These are phyloP conservation scores for Teleopsis dalmanni DNA, from an alignment of 1,140 invertebrate species.

Conservation along the genomic window DNA sequence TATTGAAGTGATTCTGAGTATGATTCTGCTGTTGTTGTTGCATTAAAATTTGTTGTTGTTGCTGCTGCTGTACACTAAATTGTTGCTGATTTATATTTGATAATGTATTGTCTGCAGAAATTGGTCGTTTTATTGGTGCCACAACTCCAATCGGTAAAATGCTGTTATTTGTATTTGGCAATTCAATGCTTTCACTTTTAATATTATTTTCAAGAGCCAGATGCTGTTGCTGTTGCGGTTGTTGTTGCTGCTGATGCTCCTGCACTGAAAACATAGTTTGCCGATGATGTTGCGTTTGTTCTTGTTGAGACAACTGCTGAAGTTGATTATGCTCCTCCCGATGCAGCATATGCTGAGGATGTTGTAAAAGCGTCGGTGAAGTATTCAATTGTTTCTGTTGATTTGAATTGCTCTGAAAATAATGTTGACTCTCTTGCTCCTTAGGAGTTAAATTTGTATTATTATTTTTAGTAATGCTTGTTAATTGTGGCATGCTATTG, in stretches of 20 bases:
- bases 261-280: neutral
- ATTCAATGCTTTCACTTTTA: neutral
- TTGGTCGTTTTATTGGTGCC: neutral
- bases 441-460: conserved; percentile 13
- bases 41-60: conserved; percentile 4
- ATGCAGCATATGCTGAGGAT: neutral
- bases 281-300: conserved; percentile 1
- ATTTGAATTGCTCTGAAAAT: neutral
- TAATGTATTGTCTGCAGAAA: neutral
- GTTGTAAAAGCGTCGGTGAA: neutral
- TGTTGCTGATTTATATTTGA: conserved; percentile 4
- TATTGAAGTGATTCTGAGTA: conserved; percentile 26
- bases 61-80: conserved; percentile 2
- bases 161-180: neutral
- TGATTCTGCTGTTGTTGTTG: conserved; percentile 11
- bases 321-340: neutral
- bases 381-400: conserved; percentile 1
- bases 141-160: neutral
- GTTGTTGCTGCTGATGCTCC: conserved; percentile 6
- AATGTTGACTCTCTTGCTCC: conserved; percentile 25
- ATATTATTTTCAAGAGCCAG: conserved; percentile 3
- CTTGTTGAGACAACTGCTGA: neutral
- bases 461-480: conserved; percentile 12
- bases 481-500: conserved; percentile 8
- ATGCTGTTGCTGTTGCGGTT: conserved; percentile 3